A percentile compares a stretch with the other conserved stretches of the same genome.
These are phyloP conservation scores for Gopherus flavomarginatus DNA, from an alignment of 2,113 vertebrate genomes.

Conservation along the genomic window DNA sequence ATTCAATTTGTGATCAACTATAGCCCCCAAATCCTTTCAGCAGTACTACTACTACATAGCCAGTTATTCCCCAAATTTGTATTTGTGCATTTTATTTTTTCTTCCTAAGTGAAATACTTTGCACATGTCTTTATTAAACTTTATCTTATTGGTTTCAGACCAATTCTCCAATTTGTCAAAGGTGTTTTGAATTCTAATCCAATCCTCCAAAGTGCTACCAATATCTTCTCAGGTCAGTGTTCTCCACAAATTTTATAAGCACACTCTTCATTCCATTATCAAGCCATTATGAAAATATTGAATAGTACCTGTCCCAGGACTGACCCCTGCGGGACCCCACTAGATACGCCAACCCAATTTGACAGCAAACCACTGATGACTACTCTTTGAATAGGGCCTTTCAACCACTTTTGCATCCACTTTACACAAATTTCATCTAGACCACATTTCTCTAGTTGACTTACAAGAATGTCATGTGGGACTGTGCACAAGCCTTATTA, in stretches of 20 bases:
- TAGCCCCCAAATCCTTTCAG: background rate
- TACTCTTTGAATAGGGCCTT: background rate
- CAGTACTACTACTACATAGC: background rate
- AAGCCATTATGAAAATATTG: background rate
- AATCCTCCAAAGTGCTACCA: background rate
- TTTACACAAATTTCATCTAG: background rate
- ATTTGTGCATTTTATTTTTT: background rate
- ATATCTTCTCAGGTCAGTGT: background rate
- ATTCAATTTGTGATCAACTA: background rate
- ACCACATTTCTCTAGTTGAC: background rate
- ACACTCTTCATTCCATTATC: background rate
- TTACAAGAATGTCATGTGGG: background rate
- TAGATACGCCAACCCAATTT: background rate
- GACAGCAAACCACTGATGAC: background rate
- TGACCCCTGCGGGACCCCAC: background rate
- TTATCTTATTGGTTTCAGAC: background rate
- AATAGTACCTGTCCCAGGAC: background rate
- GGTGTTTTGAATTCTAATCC: background rate
- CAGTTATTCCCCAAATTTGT: background rate
- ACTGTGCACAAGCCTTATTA: background rate
- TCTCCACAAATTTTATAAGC: background rate
- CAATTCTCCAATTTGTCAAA: background rate
- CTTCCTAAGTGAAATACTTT: background rate
- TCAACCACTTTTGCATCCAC: background rate
- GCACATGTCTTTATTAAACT: background rate